phyloP scores from a whole-genome alignment of 2,797 vertebrate genomes.

The Hoplostethus mediterraneus region DNA sequence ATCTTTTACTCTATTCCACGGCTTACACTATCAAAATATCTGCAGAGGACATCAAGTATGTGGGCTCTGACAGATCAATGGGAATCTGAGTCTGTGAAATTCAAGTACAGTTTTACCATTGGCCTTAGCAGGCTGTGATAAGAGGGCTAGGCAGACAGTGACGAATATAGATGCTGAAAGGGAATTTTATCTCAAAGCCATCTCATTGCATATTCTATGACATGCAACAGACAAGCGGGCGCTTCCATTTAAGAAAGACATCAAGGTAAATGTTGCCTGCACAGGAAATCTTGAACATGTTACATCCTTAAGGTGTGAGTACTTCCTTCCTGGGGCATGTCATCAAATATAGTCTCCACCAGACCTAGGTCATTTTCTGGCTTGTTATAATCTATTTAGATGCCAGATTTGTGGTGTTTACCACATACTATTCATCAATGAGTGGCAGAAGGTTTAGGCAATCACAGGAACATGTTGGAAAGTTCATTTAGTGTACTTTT shows the following conservation, averaged over 20 bases:
- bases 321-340: background rate
- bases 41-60: conserved; percentile 25
- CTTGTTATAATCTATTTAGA: too few species aligned
- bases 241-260: conserved; percentile 41
- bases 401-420: too few species aligned
- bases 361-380: background rate
- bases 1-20: conserved; percentile 6
- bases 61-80: conserved; percentile 58
- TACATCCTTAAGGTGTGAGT: conserved; percentile 5
- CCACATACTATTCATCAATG: too few species aligned
- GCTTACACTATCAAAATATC: conserved; percentile 31
- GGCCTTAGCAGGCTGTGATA: conserved; percentile 49
- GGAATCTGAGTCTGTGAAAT: conserved; percentile 58
- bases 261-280: conserved; percentile 32
- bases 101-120: conserved; percentile 51
- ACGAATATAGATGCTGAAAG: conserved; percentile 60
- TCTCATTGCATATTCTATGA: conserved; percentile 42
- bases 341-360: background rate
- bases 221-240: conserved; percentile 50
- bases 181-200: conserved; percentile 50
- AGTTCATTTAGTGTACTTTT: background rate
- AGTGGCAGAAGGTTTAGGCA: too few species aligned
- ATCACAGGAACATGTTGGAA: background rate
- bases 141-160: conserved; percentile 41
- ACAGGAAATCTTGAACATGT: conserved; percentile 29